phyloP scores from a whole-genome alignment of 2,797 vertebrate genomes.

The Falco columbarius region DNA sequence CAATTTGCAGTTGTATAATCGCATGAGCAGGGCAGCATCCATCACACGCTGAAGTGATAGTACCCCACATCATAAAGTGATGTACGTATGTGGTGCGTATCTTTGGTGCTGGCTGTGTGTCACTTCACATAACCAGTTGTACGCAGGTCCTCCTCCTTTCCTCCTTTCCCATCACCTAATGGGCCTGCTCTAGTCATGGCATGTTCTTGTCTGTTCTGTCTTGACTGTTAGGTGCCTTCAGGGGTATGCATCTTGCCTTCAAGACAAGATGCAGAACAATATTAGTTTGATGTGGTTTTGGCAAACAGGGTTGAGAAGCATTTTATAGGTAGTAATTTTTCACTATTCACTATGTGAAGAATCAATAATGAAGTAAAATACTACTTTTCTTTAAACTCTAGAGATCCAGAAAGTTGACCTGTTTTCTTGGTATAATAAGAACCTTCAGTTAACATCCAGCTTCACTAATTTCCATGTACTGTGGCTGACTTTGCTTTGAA shows the following conservation, averaged over 20 bases:
- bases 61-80: background rate
- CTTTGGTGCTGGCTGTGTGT: background rate
- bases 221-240: background rate
- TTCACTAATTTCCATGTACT: background rate
- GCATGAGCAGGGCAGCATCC: background rate
- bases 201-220: background rate
- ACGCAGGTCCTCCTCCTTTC: background rate
- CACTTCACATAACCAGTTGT: background rate
- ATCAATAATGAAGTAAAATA: background rate
- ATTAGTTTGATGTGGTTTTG: background rate
- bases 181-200: background rate
- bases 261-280: background rate
- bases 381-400: background rate
- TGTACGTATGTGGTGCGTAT: accelerated
- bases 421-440: background rate
- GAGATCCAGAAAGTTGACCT: background rate
- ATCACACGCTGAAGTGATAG: background rate
- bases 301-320: background rate
- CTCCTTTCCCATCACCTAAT: background rate
- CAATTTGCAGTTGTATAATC: background rate
- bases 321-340: background rate
- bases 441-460: background rate
- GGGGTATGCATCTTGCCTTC: background rate
- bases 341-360: background rate
- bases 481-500: background rate